phyloP scores from a whole-genome alignment of 2,113 vertebrate genomes.

The Hemichromis elongatus region DNA sequence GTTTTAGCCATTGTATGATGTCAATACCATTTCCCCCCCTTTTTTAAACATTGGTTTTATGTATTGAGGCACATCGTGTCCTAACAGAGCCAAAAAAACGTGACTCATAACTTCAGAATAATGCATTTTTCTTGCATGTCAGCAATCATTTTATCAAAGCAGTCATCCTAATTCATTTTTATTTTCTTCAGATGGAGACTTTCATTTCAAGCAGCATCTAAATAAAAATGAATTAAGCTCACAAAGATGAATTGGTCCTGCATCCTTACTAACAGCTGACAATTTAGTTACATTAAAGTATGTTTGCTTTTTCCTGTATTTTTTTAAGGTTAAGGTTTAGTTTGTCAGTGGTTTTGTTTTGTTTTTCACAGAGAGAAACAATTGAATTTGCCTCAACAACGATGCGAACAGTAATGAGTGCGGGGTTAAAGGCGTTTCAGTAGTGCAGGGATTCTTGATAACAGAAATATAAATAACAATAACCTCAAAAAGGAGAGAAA shows the following conservation, averaged over 20 bases:
- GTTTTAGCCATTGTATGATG: neutral
- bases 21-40: neutral
- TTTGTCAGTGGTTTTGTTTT: fast-evolving
- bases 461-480: neutral
- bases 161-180: neutral
- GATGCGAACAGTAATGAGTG: neutral
- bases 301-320: neutral
- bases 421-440: neutral
- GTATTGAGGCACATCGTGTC: neutral
- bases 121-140: neutral
- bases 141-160: constrained; percentile 8
- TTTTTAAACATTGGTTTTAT: neutral
- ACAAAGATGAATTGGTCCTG: neutral
- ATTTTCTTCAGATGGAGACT: too few species aligned
- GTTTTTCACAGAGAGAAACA: neutral
- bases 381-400: neutral
- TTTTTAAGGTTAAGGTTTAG: neutral
- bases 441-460: neutral
- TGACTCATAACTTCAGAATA: neutral
- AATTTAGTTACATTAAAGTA: neutral
- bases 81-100: neutral
- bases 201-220: neutral
- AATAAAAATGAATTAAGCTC: neutral
- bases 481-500: neutral
- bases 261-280: neutral